Evolutionary conservation across 2,113 vertebrate species (phyloP).

Genomic region (Gasterosteus aculeatus): DNA sequence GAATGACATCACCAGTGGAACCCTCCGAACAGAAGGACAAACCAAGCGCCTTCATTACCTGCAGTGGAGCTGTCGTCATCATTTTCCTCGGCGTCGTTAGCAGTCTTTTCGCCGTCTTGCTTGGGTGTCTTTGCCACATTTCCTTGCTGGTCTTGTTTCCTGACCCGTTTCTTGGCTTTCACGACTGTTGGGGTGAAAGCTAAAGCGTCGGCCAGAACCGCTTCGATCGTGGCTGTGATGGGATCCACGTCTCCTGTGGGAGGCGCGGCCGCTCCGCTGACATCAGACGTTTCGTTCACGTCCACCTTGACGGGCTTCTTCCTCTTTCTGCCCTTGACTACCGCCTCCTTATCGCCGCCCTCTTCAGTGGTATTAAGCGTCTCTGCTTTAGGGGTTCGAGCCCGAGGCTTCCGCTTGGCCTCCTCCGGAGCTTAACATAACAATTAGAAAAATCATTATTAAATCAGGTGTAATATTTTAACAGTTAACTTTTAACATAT

Average conservation of each 20-base stretch:
- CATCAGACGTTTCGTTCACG: conserved; percentile 27
- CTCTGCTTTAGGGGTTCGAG: conserved; percentile 68
- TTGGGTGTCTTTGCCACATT: conserved; percentile 29
- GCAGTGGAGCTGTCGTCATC: conserved; percentile 71
- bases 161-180: conserved; percentile 73
- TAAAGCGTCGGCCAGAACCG: conserved; percentile 59
- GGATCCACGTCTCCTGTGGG: conserved; percentile 59
- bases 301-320: conserved; percentile 62
- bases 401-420: conserved; percentile 57
- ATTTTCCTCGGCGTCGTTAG: conserved; percentile 69
- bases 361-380: conserved; percentile 44
- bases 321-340: conserved; percentile 62
- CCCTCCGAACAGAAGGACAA: not conserved
- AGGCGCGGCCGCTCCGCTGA: conserved; percentile 31
- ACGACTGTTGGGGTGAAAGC: conserved; percentile 4
- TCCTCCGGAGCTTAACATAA: conserved; percentile 40
- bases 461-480: not conserved
- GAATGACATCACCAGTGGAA: not conserved
- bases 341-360: conserved; percentile 39
- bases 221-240: conserved; percentile 64
- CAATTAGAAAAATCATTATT: not conserved
- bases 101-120: conserved; percentile 43
- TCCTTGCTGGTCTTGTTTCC: conserved; percentile 61
- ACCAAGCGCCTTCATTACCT: conserved; percentile 50
- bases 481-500: not conserved